Evolutionary conservation across 2,113 vertebrate genomes (phyloP).

Genomic region (Gila orcuttii): DNA sequence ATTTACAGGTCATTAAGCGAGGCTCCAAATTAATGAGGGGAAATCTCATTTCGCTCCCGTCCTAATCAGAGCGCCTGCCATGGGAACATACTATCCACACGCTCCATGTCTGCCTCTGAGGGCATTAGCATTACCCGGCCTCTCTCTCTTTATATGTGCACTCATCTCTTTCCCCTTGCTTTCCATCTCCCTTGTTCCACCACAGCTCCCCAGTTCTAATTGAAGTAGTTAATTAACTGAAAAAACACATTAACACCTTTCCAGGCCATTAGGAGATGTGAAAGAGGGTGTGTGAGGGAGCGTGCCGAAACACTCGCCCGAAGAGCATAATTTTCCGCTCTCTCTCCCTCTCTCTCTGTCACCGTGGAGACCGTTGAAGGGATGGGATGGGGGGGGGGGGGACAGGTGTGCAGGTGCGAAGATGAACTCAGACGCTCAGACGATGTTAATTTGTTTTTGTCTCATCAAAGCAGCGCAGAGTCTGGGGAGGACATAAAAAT

Average conservation of each 20-base stretch:
- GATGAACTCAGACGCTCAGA: conserved; percentile 47
- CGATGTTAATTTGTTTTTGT: conserved; percentile 52
- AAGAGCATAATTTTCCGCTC: conserved; percentile 25
- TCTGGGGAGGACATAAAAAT: conserved; percentile 32
- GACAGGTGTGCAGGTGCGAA: conserved; percentile 46
- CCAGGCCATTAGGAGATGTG: conserved; percentile 62
- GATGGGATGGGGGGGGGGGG: conserved; percentile 60
- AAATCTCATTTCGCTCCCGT: conserved; percentile 42
- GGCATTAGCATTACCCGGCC: conserved; percentile 37
- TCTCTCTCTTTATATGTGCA: conserved; percentile 20
- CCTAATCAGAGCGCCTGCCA: conserved; percentile 33
- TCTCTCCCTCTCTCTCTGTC: conserved; percentile 15
- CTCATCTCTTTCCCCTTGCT: conserved; percentile 5
- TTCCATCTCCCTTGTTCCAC: conserved; percentile 10
- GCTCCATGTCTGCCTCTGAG: conserved; percentile 37
- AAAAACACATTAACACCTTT: conserved; percentile 70
- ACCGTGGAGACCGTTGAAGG: conserved; percentile 18
- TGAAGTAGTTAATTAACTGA: conserved; percentile 69
- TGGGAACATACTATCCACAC: conserved; percentile 34
- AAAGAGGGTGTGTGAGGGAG: conserved; percentile 54
- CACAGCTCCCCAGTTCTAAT: conserved; percentile 57
- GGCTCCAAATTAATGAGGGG: conserved; percentile 46
- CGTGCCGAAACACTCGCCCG: conserved; percentile 43
- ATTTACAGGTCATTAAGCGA: conserved; percentile 52
- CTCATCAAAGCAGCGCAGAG: conserved; percentile 16